Evolutionary conservation across 2,888 invertebrate species (phyloP), one percentile per base, ranked within the genome.

Genomic region (Saturnia japonica): DNA sequence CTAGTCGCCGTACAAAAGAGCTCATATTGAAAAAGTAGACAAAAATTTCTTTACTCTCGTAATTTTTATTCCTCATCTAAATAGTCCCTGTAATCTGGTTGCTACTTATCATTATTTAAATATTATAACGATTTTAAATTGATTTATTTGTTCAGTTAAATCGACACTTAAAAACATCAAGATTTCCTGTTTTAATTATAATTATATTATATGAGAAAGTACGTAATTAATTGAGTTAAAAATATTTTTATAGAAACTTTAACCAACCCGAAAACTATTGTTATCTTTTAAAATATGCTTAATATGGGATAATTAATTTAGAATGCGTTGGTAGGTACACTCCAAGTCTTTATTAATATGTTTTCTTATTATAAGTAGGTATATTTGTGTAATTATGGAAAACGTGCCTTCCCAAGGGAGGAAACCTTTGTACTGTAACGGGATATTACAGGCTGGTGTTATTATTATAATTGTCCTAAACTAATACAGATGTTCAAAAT

Each of bases 21-120:
- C 85, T 40, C 64, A 84, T 82, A 84, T 79, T 75, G 81, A 77
- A 74, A 83, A 86, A 80, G 81, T 85, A 84, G 82, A 79, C 81
- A 75, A 78, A 72, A 42, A 7, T 40, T 64, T 40, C 40, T 40
- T 40, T 64, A 40, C 40, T 2, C 28, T 60, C 25, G 57, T 60
- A 60, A 60, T 54, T 74, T 78, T 73, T 70, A 73, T 64, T 54
- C 75, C 80, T 80, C 72, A 78, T 86, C 83, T 88, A 85, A 86
- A 85, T 86, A 89, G 83, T 90, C 91, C 91, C 91, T 91, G 91
- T 91, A 91, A 82, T 88, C 79, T 80, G 78, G 84, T 86, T 80
- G 78, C 79, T 80, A 80, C 75, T 79, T 78, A 76, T 72, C 78
- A 64, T 74, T 78, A 67, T 66, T 42, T 71, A 62, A 71, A 68